Evolutionary conservation across 2,113 vertebrate genomes (phyloP).

Genomic region (Corythoichthys intestinalis): DNA sequence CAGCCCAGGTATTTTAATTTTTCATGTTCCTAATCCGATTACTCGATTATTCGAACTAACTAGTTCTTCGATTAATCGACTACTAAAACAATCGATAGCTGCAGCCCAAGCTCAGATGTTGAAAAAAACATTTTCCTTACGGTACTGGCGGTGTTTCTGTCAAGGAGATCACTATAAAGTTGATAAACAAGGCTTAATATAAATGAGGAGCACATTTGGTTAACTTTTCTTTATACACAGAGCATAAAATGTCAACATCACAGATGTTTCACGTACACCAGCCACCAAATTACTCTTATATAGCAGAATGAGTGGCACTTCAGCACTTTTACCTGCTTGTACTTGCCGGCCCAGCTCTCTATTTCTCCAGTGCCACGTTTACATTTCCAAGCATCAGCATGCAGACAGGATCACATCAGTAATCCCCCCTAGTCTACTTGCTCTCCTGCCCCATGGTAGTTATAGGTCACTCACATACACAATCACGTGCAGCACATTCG

Average conservation of each 20-base stretch:
- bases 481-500: neutral
- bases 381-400: conserved; percentile 38
- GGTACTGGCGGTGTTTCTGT: neutral
- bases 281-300: conserved; percentile 44
- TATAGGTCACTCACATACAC: conserved; percentile 45
- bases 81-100: no score
- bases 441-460: conserved; percentile 40
- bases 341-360: conserved; percentile 10
- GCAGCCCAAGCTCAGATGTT: neutral
- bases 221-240: conserved; percentile 9
- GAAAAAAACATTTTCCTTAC: neutral
- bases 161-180: neutral
- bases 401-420: conserved; percentile 51
- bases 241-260: conserved; percentile 13
- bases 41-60: no score
- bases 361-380: conserved; percentile 25
- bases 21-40: no score
- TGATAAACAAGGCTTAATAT: conserved; percentile 1
- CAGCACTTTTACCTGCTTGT: conserved; percentile 15
- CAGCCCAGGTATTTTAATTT: no score
- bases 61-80: no score
- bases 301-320: conserved; percentile 23
- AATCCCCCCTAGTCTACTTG: conserved; percentile 48
- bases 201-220: neutral
- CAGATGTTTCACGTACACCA: conserved; percentile 20